Evolutionary conservation across 92 coral and sea anemone species (phyloP), one percentile per base, ranked within the genome.

Genomic region (Paragorgia papillata): DNA sequence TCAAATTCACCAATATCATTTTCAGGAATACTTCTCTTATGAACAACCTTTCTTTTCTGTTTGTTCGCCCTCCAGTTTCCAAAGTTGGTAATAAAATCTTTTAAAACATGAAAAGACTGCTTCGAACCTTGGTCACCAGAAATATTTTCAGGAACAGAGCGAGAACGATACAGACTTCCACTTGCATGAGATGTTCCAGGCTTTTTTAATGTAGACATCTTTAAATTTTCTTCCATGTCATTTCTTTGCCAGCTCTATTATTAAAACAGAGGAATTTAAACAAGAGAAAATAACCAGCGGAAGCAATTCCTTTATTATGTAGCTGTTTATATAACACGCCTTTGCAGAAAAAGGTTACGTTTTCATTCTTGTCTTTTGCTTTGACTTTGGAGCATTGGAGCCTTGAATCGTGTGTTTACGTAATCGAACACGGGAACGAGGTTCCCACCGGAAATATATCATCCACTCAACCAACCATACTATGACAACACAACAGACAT

Each of bases 41-140:
- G 82, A 19, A 86, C 50, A 0, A 67, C 62, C 41, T 82, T 79
- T 15, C 99, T 89, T 62, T 75, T 91, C 68, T 71, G 63, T 41
- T 91, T 95, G 58, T 59, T 66, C 13, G 88, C 86, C 57, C 87
- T 89, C 70, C 97, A 76, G 43, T 84, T 84, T 15, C 90, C 99
- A 80, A 95, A 87, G 82, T 80, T 91, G 17, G 87, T 51, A 26
- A 95, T 87, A 76, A 95, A 91, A 64, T 91, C 98, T 79, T 94
- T 94, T 57, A 94, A 50, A 32, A 71, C 78, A 55, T 71, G 30
- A 27, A 71, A 71, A 14, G 78, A 54, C 37, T 71, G 78, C 43
- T 71, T 71, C 15, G 78, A 53, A 21, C 58, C 61, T 15, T 69
- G 59, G 0, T 55, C 78, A 51, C 48, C 64, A 71, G 64, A 53